phyloP scores from a whole-genome alignment of 37 sponge, comb jelly and placozoan species.

The Ianthella basta region DNA sequence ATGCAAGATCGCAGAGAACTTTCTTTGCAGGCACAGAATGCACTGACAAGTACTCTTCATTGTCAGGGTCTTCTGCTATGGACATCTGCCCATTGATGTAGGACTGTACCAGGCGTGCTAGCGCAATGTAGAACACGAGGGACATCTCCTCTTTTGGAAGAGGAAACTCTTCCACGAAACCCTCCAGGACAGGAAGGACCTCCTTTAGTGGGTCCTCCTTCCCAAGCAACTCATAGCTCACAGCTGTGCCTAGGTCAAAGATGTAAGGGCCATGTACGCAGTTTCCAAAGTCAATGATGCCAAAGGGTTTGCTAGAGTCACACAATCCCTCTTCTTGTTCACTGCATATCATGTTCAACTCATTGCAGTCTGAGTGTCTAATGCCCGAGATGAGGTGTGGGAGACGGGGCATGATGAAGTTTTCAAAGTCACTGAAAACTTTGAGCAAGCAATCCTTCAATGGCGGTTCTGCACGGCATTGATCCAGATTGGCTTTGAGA shows the following conservation, averaged over 20 bases:
- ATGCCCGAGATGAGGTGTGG: background rate
- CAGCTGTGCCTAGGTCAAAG: constrained; percentile 8
- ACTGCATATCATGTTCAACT: background rate
- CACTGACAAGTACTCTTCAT: background rate
- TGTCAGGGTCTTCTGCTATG: background rate
- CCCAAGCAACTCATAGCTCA: background rate
- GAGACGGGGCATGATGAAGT: background rate
- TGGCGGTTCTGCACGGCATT: background rate
- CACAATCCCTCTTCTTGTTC: background rate
- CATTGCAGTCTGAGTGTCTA: background rate
- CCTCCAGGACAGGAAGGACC: background rate
- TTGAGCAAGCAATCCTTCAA: background rate
- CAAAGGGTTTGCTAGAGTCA: background rate
- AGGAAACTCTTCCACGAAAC: background rate
- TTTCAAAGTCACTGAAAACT: background rate
- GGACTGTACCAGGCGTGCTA: constrained; percentile 7
- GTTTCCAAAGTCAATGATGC: constrained; percentile 13
- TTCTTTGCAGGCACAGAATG: background rate
- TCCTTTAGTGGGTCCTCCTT: background rate
- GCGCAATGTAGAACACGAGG: background rate
- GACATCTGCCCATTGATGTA: background rate
- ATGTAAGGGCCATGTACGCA: background rate
- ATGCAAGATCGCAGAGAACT: background rate
- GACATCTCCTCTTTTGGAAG: background rate
- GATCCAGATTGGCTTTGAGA: background rate